phyloP scores from a whole-genome alignment of 2,888 invertebrate species.

The Pachydiplax longipennis region DNA sequence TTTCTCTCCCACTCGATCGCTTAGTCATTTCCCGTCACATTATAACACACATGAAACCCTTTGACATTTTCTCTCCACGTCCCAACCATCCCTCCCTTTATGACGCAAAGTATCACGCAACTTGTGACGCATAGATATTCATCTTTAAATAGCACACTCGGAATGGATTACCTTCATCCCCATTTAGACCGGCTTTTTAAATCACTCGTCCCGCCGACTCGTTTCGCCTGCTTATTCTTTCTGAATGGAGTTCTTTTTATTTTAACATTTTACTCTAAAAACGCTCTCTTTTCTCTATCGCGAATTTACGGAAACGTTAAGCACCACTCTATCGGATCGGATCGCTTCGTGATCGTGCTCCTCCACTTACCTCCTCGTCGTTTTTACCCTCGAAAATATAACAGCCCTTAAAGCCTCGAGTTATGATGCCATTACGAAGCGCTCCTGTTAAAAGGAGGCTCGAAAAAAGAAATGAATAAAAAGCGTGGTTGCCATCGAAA shows the following conservation, averaged over 20 bases:
- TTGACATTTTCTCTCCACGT: not conserved
- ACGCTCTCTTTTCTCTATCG: not conserved
- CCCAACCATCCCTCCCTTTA: not conserved
- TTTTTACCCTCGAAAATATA: not conserved
- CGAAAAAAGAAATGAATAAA: not conserved
- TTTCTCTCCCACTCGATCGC: not conserved
- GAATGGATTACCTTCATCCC: not conserved
- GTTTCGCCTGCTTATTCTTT: not conserved
- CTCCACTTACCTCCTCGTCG: not conserved
- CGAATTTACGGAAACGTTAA: not conserved
- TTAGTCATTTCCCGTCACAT: constrained; percentile 18
- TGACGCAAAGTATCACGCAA: not conserved
- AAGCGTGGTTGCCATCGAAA: not conserved
- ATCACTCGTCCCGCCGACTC: not conserved
- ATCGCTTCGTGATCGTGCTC: not conserved
- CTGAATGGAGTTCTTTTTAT: not conserved
- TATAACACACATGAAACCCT: constrained; percentile 9
- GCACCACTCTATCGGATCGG: not conserved
- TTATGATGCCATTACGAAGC: not conserved
- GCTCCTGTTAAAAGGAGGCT: not conserved
- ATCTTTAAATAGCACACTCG: not conserved
- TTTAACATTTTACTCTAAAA: not conserved
- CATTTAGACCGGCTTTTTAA: not conserved
- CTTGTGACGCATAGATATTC: not conserved
- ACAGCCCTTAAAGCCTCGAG: not conserved